Percentiles rank a stretch among this genome's conserved stretches.
Conservation (phyloP, 1,140 invertebrate species). For the Drosophila azteca region DNA sequence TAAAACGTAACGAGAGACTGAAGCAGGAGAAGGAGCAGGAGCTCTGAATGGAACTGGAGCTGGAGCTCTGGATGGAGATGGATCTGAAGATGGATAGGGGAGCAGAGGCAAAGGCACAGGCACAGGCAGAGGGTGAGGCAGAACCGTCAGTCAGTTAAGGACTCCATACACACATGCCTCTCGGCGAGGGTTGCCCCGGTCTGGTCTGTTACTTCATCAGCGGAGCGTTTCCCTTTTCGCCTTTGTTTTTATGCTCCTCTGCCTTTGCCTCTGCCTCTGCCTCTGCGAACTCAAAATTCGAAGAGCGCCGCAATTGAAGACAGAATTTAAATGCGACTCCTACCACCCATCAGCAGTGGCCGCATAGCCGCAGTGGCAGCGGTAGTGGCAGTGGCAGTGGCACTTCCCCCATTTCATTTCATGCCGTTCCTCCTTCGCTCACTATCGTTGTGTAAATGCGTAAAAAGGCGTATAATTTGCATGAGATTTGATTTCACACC, state of each 20-base stretch:
- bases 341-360: constrained; percentile 49
- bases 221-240: constrained; percentile 9
- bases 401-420: too few relatives aligned
- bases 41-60: background rate
- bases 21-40: background rate
- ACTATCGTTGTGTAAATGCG: constrained; percentile 69
- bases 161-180: constrained; percentile 2
- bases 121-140: background rate
- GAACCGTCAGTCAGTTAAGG: constrained; percentile 5
- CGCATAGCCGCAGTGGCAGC: constrained; percentile 11
- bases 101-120: background rate
- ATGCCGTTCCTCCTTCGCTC: background rate
- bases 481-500: constrained; percentile 77
- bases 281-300: constrained; percentile 36
- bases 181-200: background rate
- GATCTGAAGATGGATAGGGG: background rate
- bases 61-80: too few relatives aligned
- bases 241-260: background rate
- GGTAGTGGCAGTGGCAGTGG: background rate
- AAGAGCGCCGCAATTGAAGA: constrained; percentile 61
- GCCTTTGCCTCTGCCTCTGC: too few relatives aligned
- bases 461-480: constrained; percentile 81
- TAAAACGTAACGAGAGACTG: constrained; percentile 58
- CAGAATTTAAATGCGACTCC: constrained; percentile 62
- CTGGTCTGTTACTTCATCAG: constrained; percentile 31